Percentiles rank a stretch among this genome's conserved stretches.
Evolutionary conservation across 2,113 vertebrate species (phyloP).

Genomic region (Choloepus hoffmanni): DNA sequence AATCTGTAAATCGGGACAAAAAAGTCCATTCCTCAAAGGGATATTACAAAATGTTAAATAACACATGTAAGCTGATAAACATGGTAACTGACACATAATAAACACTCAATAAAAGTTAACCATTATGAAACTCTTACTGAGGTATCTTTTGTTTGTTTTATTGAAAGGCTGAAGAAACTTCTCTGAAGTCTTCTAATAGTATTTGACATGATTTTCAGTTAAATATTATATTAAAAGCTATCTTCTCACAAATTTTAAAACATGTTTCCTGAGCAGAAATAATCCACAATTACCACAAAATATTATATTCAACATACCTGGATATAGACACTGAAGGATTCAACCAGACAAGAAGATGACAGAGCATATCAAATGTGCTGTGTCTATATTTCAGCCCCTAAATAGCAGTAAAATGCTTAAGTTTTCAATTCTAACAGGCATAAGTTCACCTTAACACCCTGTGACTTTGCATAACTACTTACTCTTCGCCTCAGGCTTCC

Average conservation of each 20-base stretch:
- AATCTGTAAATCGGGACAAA: neutral
- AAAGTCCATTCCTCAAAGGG: neutral
- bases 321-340: neutral
- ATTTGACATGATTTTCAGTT: neutral
- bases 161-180: neutral
- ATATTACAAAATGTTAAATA: conserved; percentile 26
- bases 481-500: neutral
- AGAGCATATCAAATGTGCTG: conserved; percentile 3
- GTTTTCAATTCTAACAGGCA: neutral
- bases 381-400: conserved; percentile 12
- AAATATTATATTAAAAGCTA: conserved; percentile 38
- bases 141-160: neutral
- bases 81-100: neutral
- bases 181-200: neutral
- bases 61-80: neutral
- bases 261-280: conserved; percentile 12
- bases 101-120: conserved; percentile 36
- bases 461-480: neutral
- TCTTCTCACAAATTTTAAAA: conserved; percentile 36
- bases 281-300: neutral
- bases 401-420: neutral
- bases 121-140: neutral
- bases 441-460: neutral
- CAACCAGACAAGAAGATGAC: neutral
- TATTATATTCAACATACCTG: conserved; percentile 7